phyloP scores from a whole-genome alignment of 2,888 invertebrate species.

The Anticlea derivata region DNA sequence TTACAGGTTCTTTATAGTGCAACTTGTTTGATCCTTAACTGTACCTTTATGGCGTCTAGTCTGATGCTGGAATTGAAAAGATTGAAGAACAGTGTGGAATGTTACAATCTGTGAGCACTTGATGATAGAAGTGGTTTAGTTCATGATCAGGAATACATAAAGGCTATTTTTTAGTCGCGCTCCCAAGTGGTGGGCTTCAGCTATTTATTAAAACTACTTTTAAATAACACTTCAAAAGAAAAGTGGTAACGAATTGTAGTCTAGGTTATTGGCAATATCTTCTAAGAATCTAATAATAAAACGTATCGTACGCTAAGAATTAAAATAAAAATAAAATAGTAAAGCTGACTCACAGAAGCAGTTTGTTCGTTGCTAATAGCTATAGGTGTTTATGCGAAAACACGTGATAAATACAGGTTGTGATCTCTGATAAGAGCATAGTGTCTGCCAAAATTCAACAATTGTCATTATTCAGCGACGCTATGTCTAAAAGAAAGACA shows the following conservation, averaged over 20 bases:
- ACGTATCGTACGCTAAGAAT: conserved; percentile 19
- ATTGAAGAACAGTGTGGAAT: no score
- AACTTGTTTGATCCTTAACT: no score
- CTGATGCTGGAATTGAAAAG: no score
- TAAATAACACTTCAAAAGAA: neutral
- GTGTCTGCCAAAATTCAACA: conserved; percentile 56
- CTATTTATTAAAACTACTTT: no score
- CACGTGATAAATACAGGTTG: conserved; percentile 40
- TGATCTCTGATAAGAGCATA: conserved; percentile 49
- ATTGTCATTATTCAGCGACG: conserved; percentile 54
- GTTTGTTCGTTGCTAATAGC: conserved; percentile 20
- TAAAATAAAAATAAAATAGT: conserved; percentile 16
- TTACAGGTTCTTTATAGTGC: no score
- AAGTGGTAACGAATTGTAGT: neutral
- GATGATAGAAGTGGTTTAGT: no score
- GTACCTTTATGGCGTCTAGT: no score
- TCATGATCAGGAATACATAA: no score
- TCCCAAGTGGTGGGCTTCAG: no score
- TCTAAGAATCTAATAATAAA: conserved; percentile 13
- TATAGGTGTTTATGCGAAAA: conserved; percentile 21
- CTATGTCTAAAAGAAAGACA: conserved; percentile 50
- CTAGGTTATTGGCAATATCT: conserved; percentile 9
- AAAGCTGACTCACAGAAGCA: conserved; percentile 15
- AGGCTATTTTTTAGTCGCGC: no score
- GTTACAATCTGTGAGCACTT: no score